Base-by-base conservation (phyloP, 1,140 invertebrate species). In the Nasonia giraulti region DNA sequence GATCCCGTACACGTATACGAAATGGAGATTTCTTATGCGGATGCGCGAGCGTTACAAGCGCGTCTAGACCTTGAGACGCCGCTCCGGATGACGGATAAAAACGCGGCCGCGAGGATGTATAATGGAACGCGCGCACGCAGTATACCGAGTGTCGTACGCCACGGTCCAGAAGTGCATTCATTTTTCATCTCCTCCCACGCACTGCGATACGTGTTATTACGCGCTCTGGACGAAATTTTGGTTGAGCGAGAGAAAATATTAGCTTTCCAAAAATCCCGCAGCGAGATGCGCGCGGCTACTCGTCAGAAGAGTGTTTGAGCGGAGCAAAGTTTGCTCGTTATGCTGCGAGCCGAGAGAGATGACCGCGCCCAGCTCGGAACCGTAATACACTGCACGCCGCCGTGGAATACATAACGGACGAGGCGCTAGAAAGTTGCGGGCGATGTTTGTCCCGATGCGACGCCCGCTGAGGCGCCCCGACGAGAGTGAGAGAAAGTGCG, bases 401-500 rank as follows among this genome's bases (percentile, higher is more conserved):
- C 12, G 50, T 20, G 55, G 20, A 62, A 20, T 62, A 62, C 20
- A n/a, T 1, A 17, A 17, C 6, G 20, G 6, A n/a, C 6, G 7
- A 62, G 84, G 84, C 86, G 87, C 88, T 90, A 89, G 89, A 90
- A 90, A 90, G 89, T 90, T 87, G 86, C 33, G 69, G 62, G 20
- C 14, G 55, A 62, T 62, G 55, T 62, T 62, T 62, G 14, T 20
- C 55, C 55, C 17, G 55, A 37, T 14, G 47, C 47, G 55, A 20
- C 55, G 55, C 55, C 55, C 20, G 55, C 55, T 62, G 55, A 62
- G 55, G 55, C 55, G 17, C 55, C 55, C 55, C 55, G 50, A 50
- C 2, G 47, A 50, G 50, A 55, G 50, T 55, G 17, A 62, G 55
- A 62, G 55, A 62, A 62, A 62, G 55, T 62, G 55, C 17, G 55